A percentile compares a stretch with the other conserved stretches of the same genome.
These are phyloP conservation scores for Epinephelus coioides DNA, from an alignment of 2,797 vertebrate species.

Conservation along the genomic window DNA sequence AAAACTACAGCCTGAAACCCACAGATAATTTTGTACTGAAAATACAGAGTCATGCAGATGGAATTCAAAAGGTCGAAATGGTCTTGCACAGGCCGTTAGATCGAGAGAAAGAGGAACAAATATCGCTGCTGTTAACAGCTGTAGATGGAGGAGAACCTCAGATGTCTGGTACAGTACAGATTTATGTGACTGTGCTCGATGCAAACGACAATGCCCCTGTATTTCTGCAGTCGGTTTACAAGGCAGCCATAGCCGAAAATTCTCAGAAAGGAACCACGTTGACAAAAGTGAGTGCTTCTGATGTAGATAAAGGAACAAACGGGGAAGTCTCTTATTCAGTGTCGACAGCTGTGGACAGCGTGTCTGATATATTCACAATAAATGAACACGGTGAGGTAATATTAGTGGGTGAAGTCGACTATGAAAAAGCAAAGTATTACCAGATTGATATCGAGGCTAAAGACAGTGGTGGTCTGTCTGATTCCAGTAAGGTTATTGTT, in stretches of 20 bases:
- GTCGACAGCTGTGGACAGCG: slow-evolving; percentile 57
- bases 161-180: slow-evolving; percentile 67
- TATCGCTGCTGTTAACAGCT: slow-evolving; percentile 68
- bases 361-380: slow-evolving; percentile 74
- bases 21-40: slow-evolving; percentile 72
- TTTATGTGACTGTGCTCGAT: slow-evolving; percentile 71
- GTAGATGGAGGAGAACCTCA: slow-evolving; percentile 75
- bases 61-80: slow-evolving; percentile 73
- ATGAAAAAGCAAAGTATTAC: slow-evolving; percentile 75
- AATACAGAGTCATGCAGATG: slow-evolving; percentile 51
- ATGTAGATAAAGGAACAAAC: slow-evolving; percentile 80
- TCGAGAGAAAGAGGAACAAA: slow-evolving; percentile 64
- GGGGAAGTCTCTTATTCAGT: slow-evolving; percentile 80
- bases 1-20: slow-evolving; percentile 58
- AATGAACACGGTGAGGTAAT: slow-evolving; percentile 78
- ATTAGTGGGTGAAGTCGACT: slow-evolving; percentile 77
- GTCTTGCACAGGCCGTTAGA: slow-evolving; percentile 71
- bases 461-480: slow-evolving; percentile 69
- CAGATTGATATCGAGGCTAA: slow-evolving; percentile 82
- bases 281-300: slow-evolving; percentile 77
- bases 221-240: slow-evolving; percentile 76
- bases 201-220: slow-evolving; percentile 74
- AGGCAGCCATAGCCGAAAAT: slow-evolving; percentile 79
- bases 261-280: slow-evolving; percentile 78
- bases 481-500: slow-evolving; percentile 69